These are phyloP conservation scores for Cheilosia urbana DNA, from an alignment of 2,888 invertebrate species.

Conservation along the genomic window DNA sequence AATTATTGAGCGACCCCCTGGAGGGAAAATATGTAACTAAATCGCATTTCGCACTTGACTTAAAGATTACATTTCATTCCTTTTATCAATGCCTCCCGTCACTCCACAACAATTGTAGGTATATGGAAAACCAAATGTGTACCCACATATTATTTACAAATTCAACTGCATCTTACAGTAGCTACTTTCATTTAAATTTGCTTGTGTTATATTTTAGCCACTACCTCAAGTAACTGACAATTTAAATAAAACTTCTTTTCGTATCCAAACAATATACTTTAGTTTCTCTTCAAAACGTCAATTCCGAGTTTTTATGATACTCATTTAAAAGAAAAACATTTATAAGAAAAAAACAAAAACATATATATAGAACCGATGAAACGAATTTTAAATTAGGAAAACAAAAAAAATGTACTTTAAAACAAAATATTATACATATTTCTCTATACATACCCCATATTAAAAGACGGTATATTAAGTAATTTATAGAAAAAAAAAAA, in stretches of 20 bases:
- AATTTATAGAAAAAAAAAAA: slow-evolving; percentile 45
- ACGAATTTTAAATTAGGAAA: slow-evolving; percentile 84
- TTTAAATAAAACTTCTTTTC: background rate
- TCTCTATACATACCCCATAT: slow-evolving; percentile 25
- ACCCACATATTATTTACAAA: background rate
- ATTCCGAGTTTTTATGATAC: slow-evolving; percentile 18
- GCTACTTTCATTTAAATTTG: background rate
- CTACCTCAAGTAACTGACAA: slow-evolving; percentile 34
- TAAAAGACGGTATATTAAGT: slow-evolving; percentile 27
- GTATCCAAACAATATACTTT: background rate
- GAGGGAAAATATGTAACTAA: too few species aligned
- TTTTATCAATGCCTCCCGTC: too few species aligned
- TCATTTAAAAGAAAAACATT: slow-evolving; percentile 6
- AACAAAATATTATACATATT: slow-evolving; percentile 38
- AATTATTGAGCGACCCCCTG: too few species aligned
- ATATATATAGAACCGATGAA: slow-evolving; percentile 79
- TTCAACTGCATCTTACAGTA: background rate
- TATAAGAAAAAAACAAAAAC: slow-evolving; percentile 25
- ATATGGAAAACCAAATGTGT: too few species aligned
- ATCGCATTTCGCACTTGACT: too few species aligned
- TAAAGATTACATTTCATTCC: too few species aligned
- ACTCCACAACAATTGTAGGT: too few species aligned
- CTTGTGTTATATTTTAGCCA: background rate
- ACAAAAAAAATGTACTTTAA: slow-evolving; percentile 43
- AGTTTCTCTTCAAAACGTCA: slow-evolving; percentile 9